Base-by-base conservation (phyloP, 2,797 vertebrate genomes). In the Myotis myotis region DNA sequence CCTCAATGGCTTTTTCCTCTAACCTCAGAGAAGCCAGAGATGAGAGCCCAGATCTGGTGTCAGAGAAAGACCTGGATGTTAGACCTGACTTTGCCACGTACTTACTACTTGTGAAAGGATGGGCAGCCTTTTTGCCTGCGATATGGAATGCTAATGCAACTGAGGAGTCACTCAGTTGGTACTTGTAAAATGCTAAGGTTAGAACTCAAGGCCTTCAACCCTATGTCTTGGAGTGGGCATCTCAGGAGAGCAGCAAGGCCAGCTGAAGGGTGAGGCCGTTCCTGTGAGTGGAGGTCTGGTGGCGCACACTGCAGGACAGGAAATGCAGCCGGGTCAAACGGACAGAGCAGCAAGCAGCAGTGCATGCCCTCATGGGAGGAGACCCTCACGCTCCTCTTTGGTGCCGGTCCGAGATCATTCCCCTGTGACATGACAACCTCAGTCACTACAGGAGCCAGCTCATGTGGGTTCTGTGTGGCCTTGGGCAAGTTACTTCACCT, bases 1-100 rank as follows among this genome's bases (percentile, higher is more conserved):
- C 33, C 25, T 5, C 9, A 15, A 1, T 28, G 75, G 87, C 47
- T 72, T 68, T 64, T 66, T 55, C 44, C 57, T 90, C 10, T 79
- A 44, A n/a, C 41, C 16, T 87, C n/a, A 15, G 87, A 81, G 36
- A 86, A 81, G 30, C 55, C 28, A 80, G n/a, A 85, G 23, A 64
- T 75, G 51, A 81, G 44, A 95, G 70, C 30, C 51, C 47, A 91
- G 85, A n/a, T 68, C 6, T 92, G 55, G 64, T 68, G 71, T 79
- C 64, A 87, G 88, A 83, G 62, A 79, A 91, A 84, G 70, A 62
- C 60, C 60, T 81, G 28, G 28, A 23, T 74, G 70, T 82, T 55
- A 44, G 51, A 36, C 75, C 51, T 44, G 87, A 76, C 33, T 79
- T 83, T 49, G 53, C 44, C 16, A 11, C n/a, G 51, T 28, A 36